Conservation (phyloP, 2,888 invertebrate genomes). For the Trisateles emortualis region DNA sequence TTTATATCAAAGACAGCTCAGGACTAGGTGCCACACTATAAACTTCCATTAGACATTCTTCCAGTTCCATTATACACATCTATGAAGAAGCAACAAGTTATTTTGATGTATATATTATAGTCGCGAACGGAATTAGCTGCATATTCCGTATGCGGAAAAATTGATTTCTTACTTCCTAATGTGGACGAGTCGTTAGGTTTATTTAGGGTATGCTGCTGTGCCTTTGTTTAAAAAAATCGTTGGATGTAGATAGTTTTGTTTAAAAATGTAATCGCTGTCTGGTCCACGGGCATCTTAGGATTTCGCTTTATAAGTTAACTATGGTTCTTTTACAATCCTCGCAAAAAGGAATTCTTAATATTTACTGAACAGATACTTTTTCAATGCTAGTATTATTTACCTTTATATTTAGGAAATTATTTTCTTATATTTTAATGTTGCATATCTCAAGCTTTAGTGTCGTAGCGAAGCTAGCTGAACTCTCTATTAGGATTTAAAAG, state of each 20-base stretch:
- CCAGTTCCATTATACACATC: no score
- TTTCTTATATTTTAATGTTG: conserved; percentile 50
- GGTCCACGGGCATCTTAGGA: conserved; percentile 50
- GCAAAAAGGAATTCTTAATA: conserved; percentile 65
- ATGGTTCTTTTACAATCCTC: conserved; percentile 62
- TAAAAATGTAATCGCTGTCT: conserved; percentile 27
- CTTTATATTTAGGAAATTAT: conserved; percentile 54
- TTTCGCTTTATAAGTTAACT: conserved; percentile 53
- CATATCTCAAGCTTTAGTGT: conserved; percentile 43
- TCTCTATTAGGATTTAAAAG: conserved; percentile 36
- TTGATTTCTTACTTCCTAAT: conserved; percentile 9
- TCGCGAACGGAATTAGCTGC: conserved; percentile 34
- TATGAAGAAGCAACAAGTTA: conserved; percentile 3
- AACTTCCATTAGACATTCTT: no score
- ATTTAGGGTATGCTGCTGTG: conserved; percentile 46
- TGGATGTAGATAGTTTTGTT: conserved; percentile 51
- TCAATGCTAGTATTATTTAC: conserved; percentile 59
- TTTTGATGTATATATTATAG: conserved; percentile 30
- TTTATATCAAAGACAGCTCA: no score
- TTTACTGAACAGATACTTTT: conserved; percentile 67
- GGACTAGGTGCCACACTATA: no score
- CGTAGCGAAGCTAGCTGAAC: conserved; percentile 45
- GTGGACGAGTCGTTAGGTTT: conserved; percentile 42
- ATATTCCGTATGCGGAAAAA: conserved; percentile 23
- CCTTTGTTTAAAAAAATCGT: conserved; percentile 44